phyloP scores from a whole-genome alignment of 1,140 invertebrate genomes.

The Antheraea mylitta region DNA sequence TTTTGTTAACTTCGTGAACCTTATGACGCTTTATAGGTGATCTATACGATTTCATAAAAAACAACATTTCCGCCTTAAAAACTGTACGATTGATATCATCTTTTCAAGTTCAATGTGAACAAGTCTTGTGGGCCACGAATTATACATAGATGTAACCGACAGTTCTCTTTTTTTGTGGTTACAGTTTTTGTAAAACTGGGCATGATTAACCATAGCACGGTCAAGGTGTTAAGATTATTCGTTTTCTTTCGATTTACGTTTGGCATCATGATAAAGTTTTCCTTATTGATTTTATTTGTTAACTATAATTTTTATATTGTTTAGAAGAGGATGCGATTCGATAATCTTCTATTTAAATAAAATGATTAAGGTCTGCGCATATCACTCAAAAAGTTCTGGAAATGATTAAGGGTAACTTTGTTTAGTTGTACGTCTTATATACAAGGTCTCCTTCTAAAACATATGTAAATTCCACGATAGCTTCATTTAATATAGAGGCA shows the following conservation, averaged over 20 bases:
- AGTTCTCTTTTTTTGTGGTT: constrained; percentile 18
- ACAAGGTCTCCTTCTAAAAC: no score
- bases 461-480: no score
- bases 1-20: neutral
- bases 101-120: constrained; percentile 40
- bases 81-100: constrained; percentile 36
- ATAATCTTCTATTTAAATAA: no score
- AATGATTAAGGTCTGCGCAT: no score
- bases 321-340: neutral
- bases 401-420: no score
- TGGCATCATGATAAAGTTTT: neutral
- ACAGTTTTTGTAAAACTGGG: constrained; percentile 19
- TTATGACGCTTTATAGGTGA: neutral
- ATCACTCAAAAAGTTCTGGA: no score
- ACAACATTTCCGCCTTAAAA: constrained; percentile 49
- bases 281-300: neutral
- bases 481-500: no score
- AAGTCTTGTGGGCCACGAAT: constrained; percentile 21
- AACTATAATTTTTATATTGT: neutral
- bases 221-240: constrained; percentile 18
- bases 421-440: no score
- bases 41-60: constrained; percentile 8
- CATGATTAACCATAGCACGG: constrained; percentile 28
- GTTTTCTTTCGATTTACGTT: neutral
- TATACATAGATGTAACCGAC: constrained; percentile 7